Evolutionary conservation across 2,113 vertebrate genomes (phyloP).

Genomic region (Dunckerocampus dactyliophorus): DNA sequence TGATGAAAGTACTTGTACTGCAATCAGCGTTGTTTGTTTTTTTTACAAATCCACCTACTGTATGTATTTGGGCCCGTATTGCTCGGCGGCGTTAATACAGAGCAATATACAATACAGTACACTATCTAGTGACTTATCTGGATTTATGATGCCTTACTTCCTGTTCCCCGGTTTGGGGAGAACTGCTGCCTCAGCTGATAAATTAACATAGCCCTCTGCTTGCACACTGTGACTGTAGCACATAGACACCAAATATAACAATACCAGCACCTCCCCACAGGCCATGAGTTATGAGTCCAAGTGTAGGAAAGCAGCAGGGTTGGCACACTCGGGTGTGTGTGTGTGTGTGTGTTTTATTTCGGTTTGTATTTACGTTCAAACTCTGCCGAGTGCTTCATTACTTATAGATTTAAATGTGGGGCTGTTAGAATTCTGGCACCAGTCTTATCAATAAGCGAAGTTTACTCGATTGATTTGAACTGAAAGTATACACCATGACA

Average conservation of each 20-base stretch:
- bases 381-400: conserved; percentile 21
- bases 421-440: conserved; percentile 49
- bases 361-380: conserved; percentile 14
- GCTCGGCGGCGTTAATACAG: conserved; percentile 30
- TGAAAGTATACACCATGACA: conserved; percentile 54
- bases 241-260: conserved; percentile 62
- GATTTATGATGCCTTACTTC: conserved; percentile 72
- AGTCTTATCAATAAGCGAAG: conserved; percentile 64
- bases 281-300: conserved; percentile 67
- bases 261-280: conserved; percentile 59
- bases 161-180: conserved; percentile 69
- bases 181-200: conserved; percentile 66
- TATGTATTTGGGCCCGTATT: conserved; percentile 34
- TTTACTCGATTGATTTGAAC: conserved; percentile 68
- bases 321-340: conserved; percentile 27
- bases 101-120: conserved; percentile 52
- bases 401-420: conserved; percentile 63
- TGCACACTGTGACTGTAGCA: conserved; percentile 41
- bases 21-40: conserved; percentile 52
- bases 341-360: conserved; percentile 13
- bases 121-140: conserved; percentile 66
- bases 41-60: conserved; percentile 37
- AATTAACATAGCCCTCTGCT: conserved; percentile 65
- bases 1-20: conserved; percentile 34
- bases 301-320: conserved; percentile 58